phyloP scores from a whole-genome alignment of 2,888 invertebrate species.

The Gonocerus acuteangulatus region DNA sequence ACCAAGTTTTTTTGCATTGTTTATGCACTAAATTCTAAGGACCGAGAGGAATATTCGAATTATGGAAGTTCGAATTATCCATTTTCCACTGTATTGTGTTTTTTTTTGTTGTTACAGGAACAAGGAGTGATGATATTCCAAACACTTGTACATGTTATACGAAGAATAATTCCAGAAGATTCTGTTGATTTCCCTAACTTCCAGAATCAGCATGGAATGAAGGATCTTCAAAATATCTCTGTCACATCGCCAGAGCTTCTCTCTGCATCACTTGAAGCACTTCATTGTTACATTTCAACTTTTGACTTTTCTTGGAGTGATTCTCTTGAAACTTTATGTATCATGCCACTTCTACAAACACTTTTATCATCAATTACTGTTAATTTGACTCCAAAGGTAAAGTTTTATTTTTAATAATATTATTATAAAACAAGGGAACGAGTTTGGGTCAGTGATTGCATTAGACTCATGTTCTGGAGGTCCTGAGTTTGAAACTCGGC shows the following conservation, averaged over 20 bases:
- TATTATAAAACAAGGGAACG: too few species aligned
- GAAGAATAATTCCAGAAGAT: constrained; percentile 20
- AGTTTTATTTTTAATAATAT: too few species aligned
- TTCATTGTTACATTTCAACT: constrained; percentile 18
- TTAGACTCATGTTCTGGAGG: too few species aligned
- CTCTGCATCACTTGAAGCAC: constrained; percentile 21
- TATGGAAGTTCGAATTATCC: too few species aligned
- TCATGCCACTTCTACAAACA: constrained; percentile 20
- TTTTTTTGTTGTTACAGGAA: constrained; percentile 14
- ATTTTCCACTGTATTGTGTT: too few species aligned
- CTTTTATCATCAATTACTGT: not conserved
- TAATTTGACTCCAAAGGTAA: constrained; percentile 22
- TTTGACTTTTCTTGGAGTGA: constrained; percentile 30
- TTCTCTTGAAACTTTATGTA: constrained; percentile 28
- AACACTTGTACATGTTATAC: constrained; percentile 24
- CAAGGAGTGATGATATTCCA: constrained; percentile 30
- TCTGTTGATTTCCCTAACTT: too few species aligned
- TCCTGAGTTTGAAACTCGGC: too few species aligned
- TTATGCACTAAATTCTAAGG: too few species aligned
- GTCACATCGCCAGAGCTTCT: not conserved
- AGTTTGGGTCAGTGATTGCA: too few species aligned
- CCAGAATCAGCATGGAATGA: too few species aligned
- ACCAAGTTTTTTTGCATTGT: too few species aligned
- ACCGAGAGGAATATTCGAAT: too few species aligned
- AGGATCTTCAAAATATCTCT: not conserved